phyloP scores from a whole-genome alignment of 1,140 invertebrate species.

The Drosophila micromelanica region DNA sequence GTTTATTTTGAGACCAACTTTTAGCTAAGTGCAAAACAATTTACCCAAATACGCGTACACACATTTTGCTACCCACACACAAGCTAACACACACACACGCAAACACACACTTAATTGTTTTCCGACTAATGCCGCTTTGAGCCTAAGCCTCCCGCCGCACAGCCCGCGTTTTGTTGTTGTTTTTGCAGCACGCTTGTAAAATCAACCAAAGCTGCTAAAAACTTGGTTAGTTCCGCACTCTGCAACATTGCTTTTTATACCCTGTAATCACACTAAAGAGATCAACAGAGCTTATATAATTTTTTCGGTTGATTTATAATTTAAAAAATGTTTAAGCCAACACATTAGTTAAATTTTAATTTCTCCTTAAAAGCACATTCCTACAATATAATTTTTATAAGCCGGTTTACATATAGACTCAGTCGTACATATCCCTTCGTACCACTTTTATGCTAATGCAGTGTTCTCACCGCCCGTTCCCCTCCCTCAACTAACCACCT shows the following conservation, averaged over 20 bases:
- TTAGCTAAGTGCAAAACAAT: conserved; percentile 82
- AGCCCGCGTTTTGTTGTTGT: conserved; percentile 23
- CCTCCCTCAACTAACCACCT: conserved; percentile 15
- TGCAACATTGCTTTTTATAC: conserved; percentile 44
- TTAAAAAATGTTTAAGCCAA: no score
- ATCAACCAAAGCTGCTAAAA: conserved; percentile 67
- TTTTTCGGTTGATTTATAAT: no score
- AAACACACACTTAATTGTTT: conserved; percentile 67
- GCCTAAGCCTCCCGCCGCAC: conserved; percentile 11
- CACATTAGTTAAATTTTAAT: no score
- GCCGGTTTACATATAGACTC: neutral
- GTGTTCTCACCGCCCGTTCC: conserved; percentile 5
- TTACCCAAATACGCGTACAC: conserved; percentile 70
- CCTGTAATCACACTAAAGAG: conserved; percentile 10
- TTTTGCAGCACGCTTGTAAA: conserved; percentile 46
- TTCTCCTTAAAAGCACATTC: no score
- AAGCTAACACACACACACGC: conserved; percentile 13
- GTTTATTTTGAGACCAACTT: conserved; percentile 76
- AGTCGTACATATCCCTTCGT: conserved; percentile 19
- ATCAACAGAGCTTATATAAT: neutral
- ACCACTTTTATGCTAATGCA: conserved; percentile 69
- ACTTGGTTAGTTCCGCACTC: conserved; percentile 45
- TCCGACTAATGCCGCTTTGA: conserved; percentile 42
- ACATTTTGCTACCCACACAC: conserved; percentile 23
- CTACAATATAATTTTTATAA: neutral